Evolutionary conservation across 1,140 invertebrate species (phyloP).

Genomic region (Cyrtorhinus lividipennis): DNA sequence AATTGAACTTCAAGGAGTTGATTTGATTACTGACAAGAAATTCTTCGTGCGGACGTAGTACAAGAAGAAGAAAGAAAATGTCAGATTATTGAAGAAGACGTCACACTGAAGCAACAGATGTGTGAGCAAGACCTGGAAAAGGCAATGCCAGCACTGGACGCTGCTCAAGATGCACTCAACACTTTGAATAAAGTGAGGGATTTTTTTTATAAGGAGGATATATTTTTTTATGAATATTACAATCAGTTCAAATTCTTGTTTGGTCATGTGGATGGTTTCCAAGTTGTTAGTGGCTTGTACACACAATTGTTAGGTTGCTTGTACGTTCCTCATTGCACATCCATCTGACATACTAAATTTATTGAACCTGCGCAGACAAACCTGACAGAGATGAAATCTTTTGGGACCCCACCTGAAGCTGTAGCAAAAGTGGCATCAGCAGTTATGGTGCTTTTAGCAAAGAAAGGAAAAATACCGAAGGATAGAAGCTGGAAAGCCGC

Average conservation of each 20-base stretch:
- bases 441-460: constrained; percentile 71
- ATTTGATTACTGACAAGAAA: background rate
- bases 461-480: constrained; percentile 76
- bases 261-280: too few relatives aligned
- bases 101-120: constrained; percentile 65
- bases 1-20: background rate
- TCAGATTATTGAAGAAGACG: constrained; percentile 71
- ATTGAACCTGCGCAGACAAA: constrained; percentile 60
- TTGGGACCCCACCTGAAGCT: constrained; percentile 65
- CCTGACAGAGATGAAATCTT: constrained; percentile 87
- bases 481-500: constrained; percentile 87
- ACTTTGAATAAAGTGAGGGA: constrained; percentile 71
- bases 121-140: constrained; percentile 80
- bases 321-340: too few relatives aligned
- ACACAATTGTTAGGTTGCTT: too few relatives aligned
- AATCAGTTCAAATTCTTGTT: too few relatives aligned
- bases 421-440: constrained; percentile 75
- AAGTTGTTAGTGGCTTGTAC: too few relatives aligned
- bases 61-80: constrained; percentile 81
- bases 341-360: too few relatives aligned
- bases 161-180: constrained; percentile 79
- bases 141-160: constrained; percentile 77
- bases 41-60: too few relatives aligned
- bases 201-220: constrained; percentile 10
- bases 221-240: too few relatives aligned